Evolutionary conservation across 2,888 invertebrate genomes (phyloP).

Genomic region (Tachystola acroxantha): DNA sequence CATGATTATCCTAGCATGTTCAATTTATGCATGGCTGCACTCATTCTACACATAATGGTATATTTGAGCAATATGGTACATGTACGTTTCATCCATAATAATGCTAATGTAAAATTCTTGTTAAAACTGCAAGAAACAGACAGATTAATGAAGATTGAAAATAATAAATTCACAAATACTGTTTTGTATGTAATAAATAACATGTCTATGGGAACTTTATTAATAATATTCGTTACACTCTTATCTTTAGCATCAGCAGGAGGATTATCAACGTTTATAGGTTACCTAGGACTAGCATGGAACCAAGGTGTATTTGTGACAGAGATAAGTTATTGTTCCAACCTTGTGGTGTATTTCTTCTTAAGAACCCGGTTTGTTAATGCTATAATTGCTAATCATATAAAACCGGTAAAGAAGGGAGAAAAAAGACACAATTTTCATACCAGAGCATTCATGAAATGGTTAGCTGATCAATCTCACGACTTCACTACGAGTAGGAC

Average conservation of each 20-base stretch:
- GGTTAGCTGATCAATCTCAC: background rate
- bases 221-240: constrained; percentile 13
- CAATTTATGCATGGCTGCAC: constrained; percentile 3
- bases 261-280: constrained; percentile 1
- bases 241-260: constrained; percentile 7
- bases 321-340: constrained; percentile 2
- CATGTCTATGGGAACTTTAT: background rate
- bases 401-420: background rate
- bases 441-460: background rate
- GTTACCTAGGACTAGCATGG: background rate
- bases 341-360: constrained; percentile 10
- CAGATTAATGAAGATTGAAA: constrained; percentile 38
- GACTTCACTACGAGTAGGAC: constrained; percentile 2
- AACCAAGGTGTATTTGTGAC: background rate
- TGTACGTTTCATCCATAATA: constrained; percentile 38
- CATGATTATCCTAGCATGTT: background rate
- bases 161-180: constrained; percentile 12
- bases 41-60: constrained; percentile 17
- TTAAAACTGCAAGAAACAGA: constrained; percentile 48
- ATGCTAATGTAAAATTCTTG: constrained; percentile 36
- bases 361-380: constrained; percentile 6
- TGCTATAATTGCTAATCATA: constrained; percentile 3
- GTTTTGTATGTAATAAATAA: background rate
- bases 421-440: background rate
- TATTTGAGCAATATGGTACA: constrained; percentile 33